Conservation (phyloP, 2,888 invertebrate genomes). For the Polietes domitor region DNA sequence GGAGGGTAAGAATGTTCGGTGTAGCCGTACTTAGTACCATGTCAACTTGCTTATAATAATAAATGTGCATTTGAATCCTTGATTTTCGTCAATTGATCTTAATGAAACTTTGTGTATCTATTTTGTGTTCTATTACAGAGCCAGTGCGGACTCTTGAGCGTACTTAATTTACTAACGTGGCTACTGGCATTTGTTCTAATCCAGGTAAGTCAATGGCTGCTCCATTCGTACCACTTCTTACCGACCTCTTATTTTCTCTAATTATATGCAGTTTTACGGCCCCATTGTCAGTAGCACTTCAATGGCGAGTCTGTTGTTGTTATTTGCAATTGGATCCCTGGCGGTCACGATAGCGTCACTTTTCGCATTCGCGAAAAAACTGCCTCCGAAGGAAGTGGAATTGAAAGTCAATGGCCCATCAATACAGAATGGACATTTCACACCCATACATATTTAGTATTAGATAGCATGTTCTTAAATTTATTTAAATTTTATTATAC, state of each 20-base stretch:
- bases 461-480: background rate
- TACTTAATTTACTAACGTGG: constrained; percentile 71
- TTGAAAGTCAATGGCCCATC: background rate
- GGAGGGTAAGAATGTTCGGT: too few species aligned
- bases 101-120: too few species aligned
- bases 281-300: constrained; percentile 69
- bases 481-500: background rate
- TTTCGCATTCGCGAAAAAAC: constrained; percentile 75
- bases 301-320: constrained; percentile 69
- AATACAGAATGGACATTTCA: constrained; percentile 13
- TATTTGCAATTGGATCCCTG: constrained; percentile 74
- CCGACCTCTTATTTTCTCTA: too few species aligned
- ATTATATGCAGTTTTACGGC: constrained; percentile 67
- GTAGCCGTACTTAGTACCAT: too few species aligned
- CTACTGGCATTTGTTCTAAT: constrained; percentile 72
- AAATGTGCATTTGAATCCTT: too few species aligned
- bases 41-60: too few species aligned
- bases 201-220: constrained; percentile 65
- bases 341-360: constrained; percentile 72
- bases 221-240: too few species aligned
- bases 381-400: background rate
- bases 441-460: constrained; percentile 31
- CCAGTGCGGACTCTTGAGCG: constrained; percentile 69
- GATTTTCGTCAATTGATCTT: too few species aligned
- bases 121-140: constrained; percentile 66